Evolutionary conservation across 2,888 invertebrate species (phyloP), one percentile per base, ranked within the genome.

Genomic region (Hoplodrina ambigua): DNA sequence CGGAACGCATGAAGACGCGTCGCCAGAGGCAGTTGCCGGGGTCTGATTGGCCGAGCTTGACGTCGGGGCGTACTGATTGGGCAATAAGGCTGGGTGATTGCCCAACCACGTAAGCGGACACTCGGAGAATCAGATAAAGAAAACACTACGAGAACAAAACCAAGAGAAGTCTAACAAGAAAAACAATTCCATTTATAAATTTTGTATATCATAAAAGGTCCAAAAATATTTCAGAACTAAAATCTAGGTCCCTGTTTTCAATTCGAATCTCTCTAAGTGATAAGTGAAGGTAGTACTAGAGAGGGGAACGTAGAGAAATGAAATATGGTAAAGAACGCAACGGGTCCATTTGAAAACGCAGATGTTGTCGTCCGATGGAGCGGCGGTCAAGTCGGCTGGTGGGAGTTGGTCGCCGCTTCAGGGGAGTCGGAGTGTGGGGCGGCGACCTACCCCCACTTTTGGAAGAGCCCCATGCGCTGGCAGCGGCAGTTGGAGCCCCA

Each of bases 401-500:
- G 50, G 86, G 91, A 92, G 92, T 80, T 90, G 93, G 90, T 87
- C 92, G 92, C 91, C 90, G 93, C 92, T 91, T 90, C 91, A 90
- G 86, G 82, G 90, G 88, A 90, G 88, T 88, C 87, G 82, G 71
- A 70, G 67, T 44, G 64, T 50, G 73, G 61, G 59, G 70, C 59
- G 61, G 60, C 50, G 80, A 89, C 96, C 81, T 91, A 97, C 91
- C 98, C 98, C 97, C 98, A 98, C 95, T 98, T 98, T 92, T 98
- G 98, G 97, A 98, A 98, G 90, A 98, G 97, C 75, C 98, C 98
- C 97, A 98, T 97, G 86, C 98, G 97, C 93, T 98, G 98, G 93
- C 98, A 98, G 88, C 97, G 97, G 93, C 98, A 98, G 96, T 98
- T 98, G 90, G 98, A 97, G 74, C 98, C 98, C 98, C 98, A 98